Conservation (phyloP, 2,888 invertebrate genomes). For the Catonia carolina region DNA sequence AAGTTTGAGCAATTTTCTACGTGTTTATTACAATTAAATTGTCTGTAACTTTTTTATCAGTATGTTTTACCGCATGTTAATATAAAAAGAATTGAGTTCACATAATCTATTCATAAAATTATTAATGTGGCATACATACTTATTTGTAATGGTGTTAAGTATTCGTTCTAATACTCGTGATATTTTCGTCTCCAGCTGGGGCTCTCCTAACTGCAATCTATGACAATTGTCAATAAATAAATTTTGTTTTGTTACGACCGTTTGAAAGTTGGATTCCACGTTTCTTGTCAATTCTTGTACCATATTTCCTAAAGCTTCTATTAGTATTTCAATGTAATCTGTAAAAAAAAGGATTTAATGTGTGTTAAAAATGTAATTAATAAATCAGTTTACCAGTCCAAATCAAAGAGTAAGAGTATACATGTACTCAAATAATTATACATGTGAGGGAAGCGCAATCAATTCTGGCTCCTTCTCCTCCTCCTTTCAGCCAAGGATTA, state of each 20-base stretch:
- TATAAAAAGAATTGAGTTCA: too few relatives aligned
- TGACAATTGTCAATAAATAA: conserved; percentile 60
- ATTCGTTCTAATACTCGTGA: conserved; percentile 56
- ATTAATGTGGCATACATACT: too few relatives aligned
- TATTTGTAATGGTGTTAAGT: conserved; percentile 55
- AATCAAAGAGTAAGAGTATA: too few relatives aligned
- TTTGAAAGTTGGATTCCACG: conserved; percentile 49
- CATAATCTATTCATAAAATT: too few relatives aligned
- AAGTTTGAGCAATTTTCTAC: too few relatives aligned
- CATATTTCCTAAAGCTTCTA: conserved; percentile 29
- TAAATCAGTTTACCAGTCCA: neutral
- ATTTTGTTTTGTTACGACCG: conserved; percentile 55
- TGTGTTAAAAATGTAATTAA: neutral
- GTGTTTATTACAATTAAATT: too few relatives aligned
- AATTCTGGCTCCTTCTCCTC: too few relatives aligned
- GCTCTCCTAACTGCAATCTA: conserved; percentile 57
- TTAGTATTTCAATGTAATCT: conserved; percentile 28
- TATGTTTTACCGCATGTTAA: too few relatives aligned
- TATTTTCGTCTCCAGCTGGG: conserved; percentile 48
- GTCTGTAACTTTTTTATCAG: too few relatives aligned
- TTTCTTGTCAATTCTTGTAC: conserved; percentile 39
- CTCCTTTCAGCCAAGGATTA: too few relatives aligned
- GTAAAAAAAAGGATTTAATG: conserved; percentile 7
- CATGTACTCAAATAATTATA: too few relatives aligned
- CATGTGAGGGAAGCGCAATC: too few relatives aligned